Evolutionary conservation across 2,797 vertebrate species (phyloP).

Genomic region (Leucoraja ocellata): DNA sequence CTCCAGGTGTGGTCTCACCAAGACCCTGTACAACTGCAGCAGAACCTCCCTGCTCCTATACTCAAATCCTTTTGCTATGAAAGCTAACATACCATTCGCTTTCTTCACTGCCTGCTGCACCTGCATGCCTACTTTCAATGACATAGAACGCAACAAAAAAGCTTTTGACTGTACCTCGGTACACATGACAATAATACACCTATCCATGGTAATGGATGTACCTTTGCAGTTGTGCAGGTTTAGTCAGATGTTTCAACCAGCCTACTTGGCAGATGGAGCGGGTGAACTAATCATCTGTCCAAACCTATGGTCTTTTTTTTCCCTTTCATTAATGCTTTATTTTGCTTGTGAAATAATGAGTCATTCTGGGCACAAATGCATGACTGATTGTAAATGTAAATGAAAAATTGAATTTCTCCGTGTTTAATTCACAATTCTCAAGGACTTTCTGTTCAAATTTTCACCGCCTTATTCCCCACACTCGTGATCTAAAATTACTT

Average conservation of each 20-base stretch:
- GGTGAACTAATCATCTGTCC: background rate
- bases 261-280: background rate
- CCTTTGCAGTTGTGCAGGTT: background rate
- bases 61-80: no score
- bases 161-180: no score
- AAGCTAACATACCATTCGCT: no score
- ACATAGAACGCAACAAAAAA: no score
- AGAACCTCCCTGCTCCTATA: no score
- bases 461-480: background rate
- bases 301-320: background rate
- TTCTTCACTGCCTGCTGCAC: no score
- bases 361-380: background rate
- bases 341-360: background rate
- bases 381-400: background rate
- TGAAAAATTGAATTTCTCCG: background rate
- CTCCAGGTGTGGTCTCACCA: no score
- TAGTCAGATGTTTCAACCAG: no score
- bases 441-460: background rate
- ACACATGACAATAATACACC: no score
- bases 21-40: no score
- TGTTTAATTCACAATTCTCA: background rate
- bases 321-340: background rate
- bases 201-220: background rate
- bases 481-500: background rate
- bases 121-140: no score